These are phyloP conservation scores for Carassius gibelio DNA, from an alignment of 2,113 vertebrate genomes.

Conservation along the genomic window DNA sequence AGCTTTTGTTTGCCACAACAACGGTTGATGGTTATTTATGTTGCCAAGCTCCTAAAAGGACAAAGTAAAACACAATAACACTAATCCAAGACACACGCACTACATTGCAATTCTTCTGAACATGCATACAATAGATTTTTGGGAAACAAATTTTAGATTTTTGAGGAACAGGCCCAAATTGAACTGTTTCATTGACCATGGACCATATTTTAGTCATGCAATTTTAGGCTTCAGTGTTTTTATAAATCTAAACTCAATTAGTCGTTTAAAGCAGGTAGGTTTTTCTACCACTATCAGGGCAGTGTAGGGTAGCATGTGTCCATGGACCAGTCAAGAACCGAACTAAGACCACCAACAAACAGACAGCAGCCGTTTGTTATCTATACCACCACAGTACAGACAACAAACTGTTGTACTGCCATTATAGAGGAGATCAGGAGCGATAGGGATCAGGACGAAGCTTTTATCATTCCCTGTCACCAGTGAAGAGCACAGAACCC, in stretches of 20 bases:
- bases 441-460: constrained; percentile 43
- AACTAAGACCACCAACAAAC: neutral
- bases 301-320: no score
- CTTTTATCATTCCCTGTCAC: constrained; percentile 35
- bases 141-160: no score
- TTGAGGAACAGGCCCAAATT: neutral
- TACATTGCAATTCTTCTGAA: neutral
- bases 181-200: no score
- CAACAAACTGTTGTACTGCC: neutral
- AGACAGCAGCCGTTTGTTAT: constrained; percentile 13
- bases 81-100: neutral
- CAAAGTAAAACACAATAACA: neutral
- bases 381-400: constrained; percentile 25
- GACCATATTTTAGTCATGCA: neutral
- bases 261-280: no score
- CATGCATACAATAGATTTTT: neutral
- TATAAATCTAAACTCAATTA: neutral
- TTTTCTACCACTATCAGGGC: no score
- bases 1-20: no score
- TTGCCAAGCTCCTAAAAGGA: neutral
- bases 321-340: neutral
- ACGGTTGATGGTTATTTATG: neutral
- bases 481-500: constrained; percentile 31
- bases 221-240: neutral
- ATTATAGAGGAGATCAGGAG: neutral